Evolutionary conservation across 2,113 vertebrate species (phyloP).

Genomic region (Thinocorus orbignyianus): DNA sequence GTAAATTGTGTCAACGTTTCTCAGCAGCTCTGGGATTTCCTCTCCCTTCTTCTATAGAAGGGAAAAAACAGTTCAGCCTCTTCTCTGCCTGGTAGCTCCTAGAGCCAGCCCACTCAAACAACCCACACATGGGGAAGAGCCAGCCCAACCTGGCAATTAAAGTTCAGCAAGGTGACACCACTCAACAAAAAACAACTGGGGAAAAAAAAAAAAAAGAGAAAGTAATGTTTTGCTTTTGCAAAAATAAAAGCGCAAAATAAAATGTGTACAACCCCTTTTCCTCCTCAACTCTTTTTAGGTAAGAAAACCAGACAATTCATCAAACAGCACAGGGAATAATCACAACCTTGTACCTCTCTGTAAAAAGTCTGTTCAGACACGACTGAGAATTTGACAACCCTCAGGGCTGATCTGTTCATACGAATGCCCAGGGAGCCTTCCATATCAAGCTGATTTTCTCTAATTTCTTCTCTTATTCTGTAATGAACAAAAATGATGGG

Average conservation of each 20-base stretch:
- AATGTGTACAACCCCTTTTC: background rate
- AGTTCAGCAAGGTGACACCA: background rate
- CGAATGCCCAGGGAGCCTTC: background rate
- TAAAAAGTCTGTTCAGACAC: background rate
- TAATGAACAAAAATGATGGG: background rate
- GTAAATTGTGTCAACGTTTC: background rate
- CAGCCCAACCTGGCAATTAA: background rate
- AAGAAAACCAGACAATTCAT: background rate
- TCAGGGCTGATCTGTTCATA: background rate
- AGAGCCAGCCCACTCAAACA: background rate
- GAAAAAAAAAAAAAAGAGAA: background rate
- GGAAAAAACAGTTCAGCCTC: background rate
- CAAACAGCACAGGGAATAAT: background rate
- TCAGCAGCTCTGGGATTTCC: slow-evolving; percentile 42
- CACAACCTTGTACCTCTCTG: background rate
- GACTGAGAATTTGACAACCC: background rate
- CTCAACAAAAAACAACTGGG: background rate
- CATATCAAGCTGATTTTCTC: background rate
- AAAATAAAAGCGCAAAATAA: background rate
- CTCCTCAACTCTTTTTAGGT: background rate
- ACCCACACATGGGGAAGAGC: background rate
- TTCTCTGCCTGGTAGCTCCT: background rate
- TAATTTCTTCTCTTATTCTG: background rate
- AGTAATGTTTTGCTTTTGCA: background rate
- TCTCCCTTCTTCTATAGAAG: background rate